phyloP scores from a whole-genome alignment of 2,113 vertebrate species.

The Dasyurus viverrinus region DNA sequence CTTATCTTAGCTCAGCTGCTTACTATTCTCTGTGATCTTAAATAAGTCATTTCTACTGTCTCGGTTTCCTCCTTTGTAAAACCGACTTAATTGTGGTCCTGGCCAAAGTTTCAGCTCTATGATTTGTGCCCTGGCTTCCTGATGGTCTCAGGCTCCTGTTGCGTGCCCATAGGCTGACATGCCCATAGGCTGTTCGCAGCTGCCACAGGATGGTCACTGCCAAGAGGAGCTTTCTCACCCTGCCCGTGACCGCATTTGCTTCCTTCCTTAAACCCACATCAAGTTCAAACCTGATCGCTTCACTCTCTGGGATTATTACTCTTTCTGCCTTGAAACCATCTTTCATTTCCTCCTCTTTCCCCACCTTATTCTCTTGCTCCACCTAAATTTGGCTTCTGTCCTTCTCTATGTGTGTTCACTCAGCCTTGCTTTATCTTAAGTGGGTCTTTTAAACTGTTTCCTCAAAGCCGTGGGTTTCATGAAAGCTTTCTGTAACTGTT shows the following conservation, averaged over 20 bases:
- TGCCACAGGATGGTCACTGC: background rate
- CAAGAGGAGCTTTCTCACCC: slow-evolving; percentile 30
- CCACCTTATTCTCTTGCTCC: background rate
- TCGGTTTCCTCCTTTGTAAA: slow-evolving; percentile 3
- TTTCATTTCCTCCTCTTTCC: background rate
- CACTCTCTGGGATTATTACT: background rate
- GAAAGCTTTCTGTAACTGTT: background rate
- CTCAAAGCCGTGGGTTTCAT: background rate
- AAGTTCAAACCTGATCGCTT: background rate
- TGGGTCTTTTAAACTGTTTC: background rate
- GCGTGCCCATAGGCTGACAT: background rate
- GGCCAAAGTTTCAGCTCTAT: background rate
- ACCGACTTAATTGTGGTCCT: background rate
- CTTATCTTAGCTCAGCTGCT: background rate
- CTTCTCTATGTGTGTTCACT: background rate
- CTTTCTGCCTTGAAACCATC: slow-evolving; percentile 7
- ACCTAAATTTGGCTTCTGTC: background rate
- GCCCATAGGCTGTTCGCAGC: background rate
- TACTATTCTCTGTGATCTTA: background rate
- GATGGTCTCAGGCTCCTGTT: background rate
- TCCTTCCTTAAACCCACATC: slow-evolving; percentile 2
- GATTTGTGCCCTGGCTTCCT: background rate
- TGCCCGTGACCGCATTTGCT: background rate
- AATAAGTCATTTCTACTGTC: background rate
- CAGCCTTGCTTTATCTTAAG: background rate